phyloP scores from a whole-genome alignment of 2,113 vertebrate species.

The Zingel zingel region DNA sequence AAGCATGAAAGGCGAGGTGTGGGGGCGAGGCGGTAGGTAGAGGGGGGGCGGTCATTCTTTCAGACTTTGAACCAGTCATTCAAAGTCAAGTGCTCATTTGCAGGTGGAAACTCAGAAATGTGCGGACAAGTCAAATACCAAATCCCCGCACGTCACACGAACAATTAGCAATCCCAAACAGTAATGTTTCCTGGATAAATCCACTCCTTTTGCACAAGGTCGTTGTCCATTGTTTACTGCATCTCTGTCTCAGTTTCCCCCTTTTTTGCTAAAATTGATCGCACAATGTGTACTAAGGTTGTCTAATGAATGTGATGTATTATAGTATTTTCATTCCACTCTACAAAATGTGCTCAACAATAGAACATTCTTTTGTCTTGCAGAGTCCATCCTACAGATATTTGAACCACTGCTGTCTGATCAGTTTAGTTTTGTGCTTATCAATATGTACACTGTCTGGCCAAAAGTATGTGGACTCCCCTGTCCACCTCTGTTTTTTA shows the following conservation, averaged over 20 bases:
- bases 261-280: not conserved
- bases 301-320: conserved; percentile 8
- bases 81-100: conserved; percentile 78
- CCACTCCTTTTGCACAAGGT: conserved; percentile 21
- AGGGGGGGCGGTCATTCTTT: not conserved
- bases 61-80: too few species aligned
- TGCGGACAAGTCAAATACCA: conserved; percentile 53
- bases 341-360: not conserved
- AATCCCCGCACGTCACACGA: conserved; percentile 41
- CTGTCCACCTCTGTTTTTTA: not conserved
- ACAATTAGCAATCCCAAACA: conserved; percentile 32
- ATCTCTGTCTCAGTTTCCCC: not conserved
- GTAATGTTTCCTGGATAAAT: conserved; percentile 15
- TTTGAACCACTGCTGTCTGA: not conserved
- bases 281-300: conserved; percentile 1
- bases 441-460: not conserved
- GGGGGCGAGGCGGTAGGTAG: conserved; percentile 8
- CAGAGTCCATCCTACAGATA: not conserved
- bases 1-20: conserved; percentile 76
- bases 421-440: not conserved
- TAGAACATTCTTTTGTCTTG: not conserved
- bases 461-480: not conserved
- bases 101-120: conserved; percentile 69
- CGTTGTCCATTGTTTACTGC: conserved; percentile 40
- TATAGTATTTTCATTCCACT: not conserved